A percentile compares a stretch with the other conserved stretches of the same genome.
Evolutionary conservation across 2,797 vertebrate genomes (phyloP).

Genomic region (Scolopax bukidnonensis): DNA sequence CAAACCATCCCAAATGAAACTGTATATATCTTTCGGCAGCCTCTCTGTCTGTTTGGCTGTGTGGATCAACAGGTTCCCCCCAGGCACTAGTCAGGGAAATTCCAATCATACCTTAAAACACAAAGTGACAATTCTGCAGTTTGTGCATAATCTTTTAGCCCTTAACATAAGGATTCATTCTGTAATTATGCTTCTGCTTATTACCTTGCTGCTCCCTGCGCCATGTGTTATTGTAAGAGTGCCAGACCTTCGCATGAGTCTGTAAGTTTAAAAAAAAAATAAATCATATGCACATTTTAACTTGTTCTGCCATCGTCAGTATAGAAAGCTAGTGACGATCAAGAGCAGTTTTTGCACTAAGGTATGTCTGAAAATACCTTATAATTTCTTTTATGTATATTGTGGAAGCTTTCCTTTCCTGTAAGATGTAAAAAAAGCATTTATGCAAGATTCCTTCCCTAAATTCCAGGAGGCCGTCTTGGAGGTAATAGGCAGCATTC

Average conservation of each 20-base stretch:
- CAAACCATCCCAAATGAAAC: constrained; percentile 95
- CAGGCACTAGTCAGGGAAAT: constrained; percentile 91
- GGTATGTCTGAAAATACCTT: not conserved
- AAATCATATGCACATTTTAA: accelerated
- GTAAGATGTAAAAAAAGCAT: not conserved
- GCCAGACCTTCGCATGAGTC: constrained; percentile 93
- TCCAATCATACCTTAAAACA: constrained; percentile 86
- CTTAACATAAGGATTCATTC: not conserved
- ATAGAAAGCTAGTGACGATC: not conserved
- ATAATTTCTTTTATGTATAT: not conserved
- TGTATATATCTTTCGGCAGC: constrained; percentile 93
- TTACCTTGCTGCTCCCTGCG: constrained; percentile 88
- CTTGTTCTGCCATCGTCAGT: not conserved
- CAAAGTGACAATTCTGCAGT: not conserved
- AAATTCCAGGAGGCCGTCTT: not conserved
- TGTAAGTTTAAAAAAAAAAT: constrained; percentile 60
- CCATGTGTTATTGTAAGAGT: constrained; percentile 89
- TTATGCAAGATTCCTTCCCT: not conserved
- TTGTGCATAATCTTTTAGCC: not conserved
- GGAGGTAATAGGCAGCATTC: not conserved
- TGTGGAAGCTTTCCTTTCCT: not conserved
- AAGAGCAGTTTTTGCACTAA: not conserved
- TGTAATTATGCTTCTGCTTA: no score
- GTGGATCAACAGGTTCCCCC: constrained; percentile 91
- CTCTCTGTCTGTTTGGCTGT: constrained; percentile 86